A percentile compares a stretch with the other conserved stretches of the same genome.
Conservation (phyloP, 1,140 invertebrate species). For the Drosophila rhopaloa region DNA sequence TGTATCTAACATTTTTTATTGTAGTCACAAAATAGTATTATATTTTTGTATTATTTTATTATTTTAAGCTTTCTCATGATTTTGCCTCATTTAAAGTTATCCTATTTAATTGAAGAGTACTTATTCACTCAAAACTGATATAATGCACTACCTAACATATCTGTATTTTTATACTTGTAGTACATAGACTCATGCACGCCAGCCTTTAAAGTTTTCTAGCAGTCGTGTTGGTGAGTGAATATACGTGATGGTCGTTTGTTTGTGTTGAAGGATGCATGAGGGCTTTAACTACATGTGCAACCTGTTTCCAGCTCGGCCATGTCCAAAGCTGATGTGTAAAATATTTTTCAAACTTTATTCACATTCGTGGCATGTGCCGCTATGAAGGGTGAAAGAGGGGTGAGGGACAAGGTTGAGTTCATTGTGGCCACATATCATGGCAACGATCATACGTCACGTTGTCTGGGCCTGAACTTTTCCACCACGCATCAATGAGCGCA, state of each 20-base stretch:
- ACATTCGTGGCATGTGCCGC: conserved; percentile 46
- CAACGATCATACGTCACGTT: conserved; percentile 51
- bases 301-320: conserved; percentile 23
- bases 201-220: background rate
- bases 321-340: conserved; percentile 51
- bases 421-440: conserved; percentile 50
- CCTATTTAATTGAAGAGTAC: background rate
- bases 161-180: background rate
- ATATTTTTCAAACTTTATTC: conserved; percentile 68
- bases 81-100: background rate
- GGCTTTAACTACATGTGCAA: conserved; percentile 62
- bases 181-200: conserved; percentile 1
- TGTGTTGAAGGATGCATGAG: conserved; percentile 39
- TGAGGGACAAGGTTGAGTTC: conserved; percentile 24
- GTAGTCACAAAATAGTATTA: too few relatives aligned
- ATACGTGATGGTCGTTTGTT: conserved; percentile 21
- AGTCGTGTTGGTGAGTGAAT: background rate
- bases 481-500: conserved; percentile 23
- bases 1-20: too few relatives aligned
- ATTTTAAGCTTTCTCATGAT: too few relatives aligned
- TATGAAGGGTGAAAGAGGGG: background rate
- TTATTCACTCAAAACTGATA: conserved; percentile 1
- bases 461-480: conserved; percentile 23
- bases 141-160: conserved; percentile 6
- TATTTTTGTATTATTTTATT: too few relatives aligned